Base-by-base conservation (phyloP, 2,113 vertebrate genomes). In the Rhizomys pruinosus region DNA sequence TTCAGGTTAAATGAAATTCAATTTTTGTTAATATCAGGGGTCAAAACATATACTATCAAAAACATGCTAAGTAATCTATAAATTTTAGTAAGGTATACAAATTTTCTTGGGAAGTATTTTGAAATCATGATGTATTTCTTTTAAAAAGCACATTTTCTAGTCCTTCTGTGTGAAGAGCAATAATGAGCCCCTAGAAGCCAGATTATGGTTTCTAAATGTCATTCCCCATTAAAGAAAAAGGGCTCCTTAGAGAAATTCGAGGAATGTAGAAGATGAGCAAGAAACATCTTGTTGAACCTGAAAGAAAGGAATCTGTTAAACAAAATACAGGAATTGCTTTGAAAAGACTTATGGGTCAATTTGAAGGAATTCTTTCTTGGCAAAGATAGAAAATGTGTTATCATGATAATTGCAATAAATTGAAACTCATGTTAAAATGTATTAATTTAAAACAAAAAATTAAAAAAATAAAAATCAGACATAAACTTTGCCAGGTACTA, bases 51-150 rank as follows among this genome's bases (percentile, higher is more conserved):
- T 52, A 68, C 84, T 78, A 68, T 84, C 20, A 84, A 93, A 91
- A 64, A 44, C 34, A 79, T 92, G 81, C 76, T 90, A 92, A 86
- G 27, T 93, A 87, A 90, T 39, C 74, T 66, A 44, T 84, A 87
- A 88, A 64, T 92, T 94, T 2, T 68, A 84, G 79, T 52, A 64
- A 91, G 73, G 71, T 78, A 59, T 72, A 85, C 19, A 81, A 71
- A 78, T 74, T 69, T 90, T 39, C 88, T 59, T 80, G 71, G 81
- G 42, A 92, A 95, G 73, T 64, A 68, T 66, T 10, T n/a, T n/a
- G n/a, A n/a, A n/a, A 64, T 52, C 74, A 68, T 86, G 69, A 84
- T 78, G 52, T 93, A 86, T 91, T 87, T 15, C 39, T 80, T 61
- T 73, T 23, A 76, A 74, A 87, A 82, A 61, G 29, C 13, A 37